Evolutionary conservation across 2,113 vertebrate genomes (phyloP), one percentile per base, ranked within the genome.

Genomic region (Pomatostomus ruficeps): DNA sequence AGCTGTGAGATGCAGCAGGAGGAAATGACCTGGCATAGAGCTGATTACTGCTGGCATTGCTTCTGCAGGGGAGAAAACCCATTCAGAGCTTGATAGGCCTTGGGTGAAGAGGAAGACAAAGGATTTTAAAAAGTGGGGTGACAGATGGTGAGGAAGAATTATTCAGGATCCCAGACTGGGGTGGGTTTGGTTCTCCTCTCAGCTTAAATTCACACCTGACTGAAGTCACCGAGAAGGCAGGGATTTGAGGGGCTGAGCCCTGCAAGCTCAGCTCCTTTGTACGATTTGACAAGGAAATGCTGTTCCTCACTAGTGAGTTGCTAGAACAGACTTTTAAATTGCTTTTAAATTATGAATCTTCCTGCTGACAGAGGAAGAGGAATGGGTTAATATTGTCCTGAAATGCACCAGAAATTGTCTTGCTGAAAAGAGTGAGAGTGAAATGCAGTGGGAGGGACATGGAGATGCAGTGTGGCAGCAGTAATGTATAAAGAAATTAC

Each of bases 321-420:
- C 59, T 82, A 91, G 67, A 83, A 93, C 13, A 9, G 54, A 85
- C n/a, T 88, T 95, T 51, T 51, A 77, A 93, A 81, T 86, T 79
- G 74, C 67, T 79, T 83, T 76, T 68, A 77, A 84, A 78, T 91
- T 46, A 59, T 43, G 33, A 91, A 76, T 59, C 26, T 81, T 85
- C 24, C 76, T 43, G 16, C 88, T 73, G 72, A 45, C 61, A 57
- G 70, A 91, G 72, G 72, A 94, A 91, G 85, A 95, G 67, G 89
- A 94, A 96, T 42, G 92, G 85, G 96, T 97, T 96, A 95, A 97
- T 95, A 81, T 46, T 97, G 96, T 97, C 96, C 97, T 97, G 94
- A 97, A 96, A 97, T 96, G 95, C 93, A 96, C 96, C 91, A 97
- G 88, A 95, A 97, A 96, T 94, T 96, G 95, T 81, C 74, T 95